Percentiles rank a stretch among this genome's conserved stretches.
Conservation (phyloP, 2,797 vertebrate genomes). For the Hippopotamyrus pictus region DNA sequence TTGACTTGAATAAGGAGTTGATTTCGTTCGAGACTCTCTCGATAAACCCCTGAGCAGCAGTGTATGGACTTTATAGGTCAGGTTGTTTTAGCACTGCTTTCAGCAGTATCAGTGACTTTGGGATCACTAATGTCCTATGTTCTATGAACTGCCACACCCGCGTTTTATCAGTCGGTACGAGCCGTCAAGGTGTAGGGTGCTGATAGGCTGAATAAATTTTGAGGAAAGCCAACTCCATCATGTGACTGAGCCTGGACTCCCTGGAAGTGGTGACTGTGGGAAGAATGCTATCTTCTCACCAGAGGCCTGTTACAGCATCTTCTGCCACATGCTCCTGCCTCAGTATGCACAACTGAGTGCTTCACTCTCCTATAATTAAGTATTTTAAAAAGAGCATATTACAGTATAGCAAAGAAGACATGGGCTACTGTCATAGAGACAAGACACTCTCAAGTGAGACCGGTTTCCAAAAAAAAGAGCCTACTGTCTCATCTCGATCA, state of each 20-base stretch:
- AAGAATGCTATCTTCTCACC: neutral
- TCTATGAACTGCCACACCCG: neutral
- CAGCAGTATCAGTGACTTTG: neutral
- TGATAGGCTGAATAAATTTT: neutral
- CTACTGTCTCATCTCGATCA: neutral
- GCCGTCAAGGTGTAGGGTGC: neutral
- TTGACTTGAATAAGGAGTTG: neutral
- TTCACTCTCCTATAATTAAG: neutral
- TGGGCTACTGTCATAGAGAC: neutral
- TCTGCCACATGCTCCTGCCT: neutral
- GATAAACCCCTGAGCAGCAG: neutral
- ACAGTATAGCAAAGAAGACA: neutral
- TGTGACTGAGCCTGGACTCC: neutral
- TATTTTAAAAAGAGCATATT: neutral
- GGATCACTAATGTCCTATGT: neutral
- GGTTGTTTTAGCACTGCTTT: neutral
- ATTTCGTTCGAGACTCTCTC: neutral
- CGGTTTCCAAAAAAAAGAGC: neutral
- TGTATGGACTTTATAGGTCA: neutral
- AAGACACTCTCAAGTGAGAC: neutral
- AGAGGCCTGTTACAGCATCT: neutral
- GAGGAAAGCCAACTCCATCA: neutral
- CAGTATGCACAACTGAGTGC: neutral
- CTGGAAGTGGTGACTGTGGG: neutral
- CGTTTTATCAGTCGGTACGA: neutral